phyloP scores from a whole-genome alignment of 2,888 invertebrate genomes.

The Catocala fraxini region DNA sequence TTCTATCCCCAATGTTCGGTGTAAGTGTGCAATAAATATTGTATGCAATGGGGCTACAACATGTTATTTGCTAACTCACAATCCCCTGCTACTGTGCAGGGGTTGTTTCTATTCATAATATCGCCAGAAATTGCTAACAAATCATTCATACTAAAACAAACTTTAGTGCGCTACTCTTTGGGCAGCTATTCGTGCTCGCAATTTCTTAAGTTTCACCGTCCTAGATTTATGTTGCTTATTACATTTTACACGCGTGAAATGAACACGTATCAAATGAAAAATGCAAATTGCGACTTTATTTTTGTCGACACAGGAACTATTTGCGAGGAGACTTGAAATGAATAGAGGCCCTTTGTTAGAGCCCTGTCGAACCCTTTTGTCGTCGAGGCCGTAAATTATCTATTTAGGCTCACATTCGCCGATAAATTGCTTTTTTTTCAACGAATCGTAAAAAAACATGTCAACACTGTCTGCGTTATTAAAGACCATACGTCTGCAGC shows the following conservation, averaged over 20 bases:
- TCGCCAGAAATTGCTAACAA: slow-evolving; percentile 67
- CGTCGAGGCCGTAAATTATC: slow-evolving; percentile 79
- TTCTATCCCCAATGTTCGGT: slow-evolving; percentile 64
- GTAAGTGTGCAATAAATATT: slow-evolving; percentile 79
- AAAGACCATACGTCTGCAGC: slow-evolving; percentile 27
- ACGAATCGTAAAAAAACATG: slow-evolving; percentile 62
- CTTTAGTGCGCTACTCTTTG: slow-evolving; percentile 53
- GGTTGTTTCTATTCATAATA: slow-evolving; percentile 80
- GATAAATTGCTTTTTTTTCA: slow-evolving; percentile 80
- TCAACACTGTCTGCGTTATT: slow-evolving; percentile 63
- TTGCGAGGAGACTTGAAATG: slow-evolving; percentile 41
- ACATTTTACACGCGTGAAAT: slow-evolving; percentile 84
- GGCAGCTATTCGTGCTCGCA: slow-evolving; percentile 37
- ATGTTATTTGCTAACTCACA: slow-evolving; percentile 79
- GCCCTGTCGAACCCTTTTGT: slow-evolving; percentile 69
- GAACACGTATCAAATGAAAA: slow-evolving; percentile 69
- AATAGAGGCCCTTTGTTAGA: slow-evolving; percentile 41
- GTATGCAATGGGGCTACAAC: slow-evolving; percentile 74
- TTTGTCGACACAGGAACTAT: slow-evolving; percentile 66
- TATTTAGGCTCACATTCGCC: slow-evolving; percentile 78
- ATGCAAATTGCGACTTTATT: slow-evolving; percentile 77
- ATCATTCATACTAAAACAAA: slow-evolving; percentile 51
- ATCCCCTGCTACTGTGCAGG: slow-evolving; percentile 69
- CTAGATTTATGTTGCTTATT: slow-evolving; percentile 83
- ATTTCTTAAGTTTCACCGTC: slow-evolving; percentile 54